These are phyloP conservation scores for Drosophila insularis DNA, from an alignment of 1,140 invertebrate genomes.

Conservation along the genomic window DNA sequence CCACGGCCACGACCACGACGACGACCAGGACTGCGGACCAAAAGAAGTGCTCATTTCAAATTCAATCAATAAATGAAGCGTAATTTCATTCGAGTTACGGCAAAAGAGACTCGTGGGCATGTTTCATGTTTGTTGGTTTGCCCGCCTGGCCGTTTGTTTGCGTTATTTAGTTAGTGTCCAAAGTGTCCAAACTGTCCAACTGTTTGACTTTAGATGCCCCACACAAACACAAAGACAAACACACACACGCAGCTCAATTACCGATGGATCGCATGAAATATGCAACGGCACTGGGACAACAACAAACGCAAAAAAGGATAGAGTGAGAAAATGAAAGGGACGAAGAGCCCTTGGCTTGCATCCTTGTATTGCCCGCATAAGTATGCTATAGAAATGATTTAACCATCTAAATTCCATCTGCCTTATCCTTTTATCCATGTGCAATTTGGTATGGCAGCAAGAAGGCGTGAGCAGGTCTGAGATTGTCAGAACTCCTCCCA, in stretches of 20 bases:
- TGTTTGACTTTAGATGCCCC: slow-evolving; percentile 39
- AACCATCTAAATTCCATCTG: slow-evolving; percentile 37
- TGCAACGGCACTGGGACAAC: slow-evolving; percentile 14
- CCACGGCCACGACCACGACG: slow-evolving; percentile 10
- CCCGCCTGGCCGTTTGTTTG: background rate
- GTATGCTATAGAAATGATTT: slow-evolving; percentile 59
- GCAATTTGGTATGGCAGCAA: slow-evolving; percentile 50
- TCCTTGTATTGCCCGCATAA: slow-evolving; percentile 28
- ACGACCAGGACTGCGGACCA: slow-evolving; percentile 22
- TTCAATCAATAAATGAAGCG: slow-evolving; percentile 78
- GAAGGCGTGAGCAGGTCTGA: slow-evolving; percentile 33
- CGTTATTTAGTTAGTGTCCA: slow-evolving; percentile 23
- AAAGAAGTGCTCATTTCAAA: slow-evolving; percentile 73
- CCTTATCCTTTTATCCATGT: slow-evolving; percentile 40
- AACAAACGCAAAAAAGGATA: slow-evolving; percentile 14
- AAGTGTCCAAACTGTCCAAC: slow-evolving; percentile 35
- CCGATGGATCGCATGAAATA: slow-evolving; percentile 36
- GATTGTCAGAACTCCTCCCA: slow-evolving; percentile 31
- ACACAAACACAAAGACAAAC: slow-evolving; percentile 2
- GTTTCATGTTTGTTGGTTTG: slow-evolving; percentile 22
- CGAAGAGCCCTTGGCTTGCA: background rate
- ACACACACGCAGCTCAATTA: slow-evolving; percentile 44
- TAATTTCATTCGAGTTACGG: slow-evolving; percentile 58
- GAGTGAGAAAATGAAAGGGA: background rate
- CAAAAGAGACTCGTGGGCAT: slow-evolving; percentile 50